Conservation (phyloP, 2,888 invertebrate species). For the Agrypnus murinus region DNA sequence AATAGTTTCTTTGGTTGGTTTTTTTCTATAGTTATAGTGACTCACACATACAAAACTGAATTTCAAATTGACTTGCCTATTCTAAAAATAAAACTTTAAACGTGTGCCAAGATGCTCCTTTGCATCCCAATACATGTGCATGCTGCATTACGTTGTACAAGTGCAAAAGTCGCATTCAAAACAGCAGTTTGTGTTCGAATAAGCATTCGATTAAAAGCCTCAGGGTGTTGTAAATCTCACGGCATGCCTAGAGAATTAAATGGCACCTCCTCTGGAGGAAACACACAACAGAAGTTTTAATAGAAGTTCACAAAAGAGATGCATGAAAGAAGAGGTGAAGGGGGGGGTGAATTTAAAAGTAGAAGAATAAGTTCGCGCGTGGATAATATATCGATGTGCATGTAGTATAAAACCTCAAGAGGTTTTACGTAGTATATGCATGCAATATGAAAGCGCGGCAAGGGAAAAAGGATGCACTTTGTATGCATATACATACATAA, state of each 20-base stretch:
- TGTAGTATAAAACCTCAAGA: not conserved
- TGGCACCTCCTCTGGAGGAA: not conserved
- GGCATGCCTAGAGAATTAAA: conserved; percentile 27
- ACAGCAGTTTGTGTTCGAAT: conserved; percentile 17
- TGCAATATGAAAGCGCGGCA: conserved; percentile 10
- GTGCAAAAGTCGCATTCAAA: conserved; percentile 32
- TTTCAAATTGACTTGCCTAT: conserved; percentile 21
- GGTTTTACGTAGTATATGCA: no score
- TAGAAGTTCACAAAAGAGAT: not conserved
- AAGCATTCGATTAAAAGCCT: conserved; percentile 23
- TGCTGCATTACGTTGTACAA: no score
- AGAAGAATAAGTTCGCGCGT: not conserved
- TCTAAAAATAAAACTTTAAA: conserved; percentile 39
- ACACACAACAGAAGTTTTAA: no score
- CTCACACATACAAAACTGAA: conserved; percentile 26
- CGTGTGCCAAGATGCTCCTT: conserved; percentile 39
- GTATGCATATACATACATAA: conserved; percentile 1
- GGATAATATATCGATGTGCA: not conserved
- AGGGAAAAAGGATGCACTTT: conserved; percentile 13
- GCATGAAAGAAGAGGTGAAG: not conserved
- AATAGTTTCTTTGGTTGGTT: no score
- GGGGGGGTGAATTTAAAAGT: not conserved
- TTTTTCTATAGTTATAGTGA: conserved; percentile 23
- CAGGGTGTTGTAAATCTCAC: conserved; percentile 11
- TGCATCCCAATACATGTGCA: conserved; percentile 34